These are phyloP conservation scores for Pachypeltis micranthus DNA, from an alignment of 1,140 invertebrate genomes.

Conservation along the genomic window DNA sequence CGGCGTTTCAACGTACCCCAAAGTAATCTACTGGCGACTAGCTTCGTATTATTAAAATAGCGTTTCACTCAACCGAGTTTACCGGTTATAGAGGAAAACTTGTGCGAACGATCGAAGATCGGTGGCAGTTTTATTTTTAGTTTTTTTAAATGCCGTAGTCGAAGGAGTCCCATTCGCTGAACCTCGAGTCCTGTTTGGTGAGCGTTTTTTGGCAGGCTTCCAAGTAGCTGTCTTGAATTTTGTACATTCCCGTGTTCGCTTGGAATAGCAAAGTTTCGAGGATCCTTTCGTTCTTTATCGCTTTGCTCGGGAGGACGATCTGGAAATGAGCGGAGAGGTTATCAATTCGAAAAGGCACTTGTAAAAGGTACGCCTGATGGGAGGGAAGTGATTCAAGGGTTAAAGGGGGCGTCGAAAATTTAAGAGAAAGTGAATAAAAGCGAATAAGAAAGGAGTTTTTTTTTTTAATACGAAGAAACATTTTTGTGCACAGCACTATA, in stretches of 20 bases:
- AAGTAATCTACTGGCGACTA: neutral
- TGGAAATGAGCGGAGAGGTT: too few relatives aligned
- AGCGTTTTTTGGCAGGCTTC: slow-evolving; percentile 75
- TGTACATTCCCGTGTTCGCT: slow-evolving; percentile 83
- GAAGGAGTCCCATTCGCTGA: slow-evolving; percentile 67
- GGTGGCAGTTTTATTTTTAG: neutral
- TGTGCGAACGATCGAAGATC: neutral
- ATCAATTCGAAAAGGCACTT: too few relatives aligned
- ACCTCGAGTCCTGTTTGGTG: slow-evolving; percentile 73
- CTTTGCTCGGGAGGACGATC: slow-evolving; percentile 83
- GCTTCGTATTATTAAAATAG: neutral
- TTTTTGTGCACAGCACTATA: too few relatives aligned
- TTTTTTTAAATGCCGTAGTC: slow-evolving; percentile 35
- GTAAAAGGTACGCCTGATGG: too few relatives aligned
- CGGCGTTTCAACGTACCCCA: neutral
- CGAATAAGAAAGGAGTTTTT: neutral
- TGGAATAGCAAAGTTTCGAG: slow-evolving; percentile 87
- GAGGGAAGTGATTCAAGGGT: too few relatives aligned
- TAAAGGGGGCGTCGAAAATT: too few relatives aligned
- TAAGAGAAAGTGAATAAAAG: slow-evolving; percentile 17
- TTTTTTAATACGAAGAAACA: too few relatives aligned
- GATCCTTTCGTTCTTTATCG: slow-evolving; percentile 84
- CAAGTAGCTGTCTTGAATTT: slow-evolving; percentile 75
- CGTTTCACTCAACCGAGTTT: neutral
- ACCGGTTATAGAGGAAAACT: neutral